Evolutionary conservation across 1,140 invertebrate genomes (phyloP).

Genomic region (Eciton burchellii): DNA sequence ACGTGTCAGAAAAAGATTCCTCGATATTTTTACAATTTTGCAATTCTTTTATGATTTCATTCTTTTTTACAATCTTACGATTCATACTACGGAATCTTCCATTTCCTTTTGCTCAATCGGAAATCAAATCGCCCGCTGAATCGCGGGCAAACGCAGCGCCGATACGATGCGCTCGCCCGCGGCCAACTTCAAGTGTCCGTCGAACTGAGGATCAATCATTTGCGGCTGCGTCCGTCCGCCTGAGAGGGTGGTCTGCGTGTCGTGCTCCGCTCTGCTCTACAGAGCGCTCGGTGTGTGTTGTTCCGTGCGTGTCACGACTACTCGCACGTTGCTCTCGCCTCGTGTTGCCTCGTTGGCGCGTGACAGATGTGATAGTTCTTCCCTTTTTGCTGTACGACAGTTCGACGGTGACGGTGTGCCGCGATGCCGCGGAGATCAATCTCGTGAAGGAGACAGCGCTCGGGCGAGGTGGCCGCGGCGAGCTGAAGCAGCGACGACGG

Average conservation of each 20-base stretch:
- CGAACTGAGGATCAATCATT: conserved; percentile 76
- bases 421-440: conserved; percentile 65
- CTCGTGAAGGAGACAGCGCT: conserved; percentile 66
- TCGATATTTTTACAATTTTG: no score
- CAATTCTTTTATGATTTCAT: no score
- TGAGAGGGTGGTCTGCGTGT: background rate
- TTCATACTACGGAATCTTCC: no score
- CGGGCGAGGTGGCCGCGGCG: conserved; percentile 20
- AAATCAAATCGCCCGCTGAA: background rate
- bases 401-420: conserved; percentile 65
- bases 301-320: conserved; percentile 72
- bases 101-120: no score
- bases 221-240: conserved; percentile 39
- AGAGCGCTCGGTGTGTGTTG: conserved; percentile 68
- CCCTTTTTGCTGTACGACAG: no score
- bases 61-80: no score
- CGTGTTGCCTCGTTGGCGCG: conserved; percentile 3
- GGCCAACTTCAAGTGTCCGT: conserved; percentile 55
- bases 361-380: conserved; percentile 77
- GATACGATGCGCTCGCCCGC: background rate
- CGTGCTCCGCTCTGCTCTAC: conserved; percentile 39
- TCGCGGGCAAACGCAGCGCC: background rate
- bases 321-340: conserved; percentile 81
- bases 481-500: background rate
- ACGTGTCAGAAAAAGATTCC: no score